These are phyloP conservation scores for Macroramphosus scolopax DNA, from an alignment of 2,797 vertebrate genomes.

Conservation along the genomic window DNA sequence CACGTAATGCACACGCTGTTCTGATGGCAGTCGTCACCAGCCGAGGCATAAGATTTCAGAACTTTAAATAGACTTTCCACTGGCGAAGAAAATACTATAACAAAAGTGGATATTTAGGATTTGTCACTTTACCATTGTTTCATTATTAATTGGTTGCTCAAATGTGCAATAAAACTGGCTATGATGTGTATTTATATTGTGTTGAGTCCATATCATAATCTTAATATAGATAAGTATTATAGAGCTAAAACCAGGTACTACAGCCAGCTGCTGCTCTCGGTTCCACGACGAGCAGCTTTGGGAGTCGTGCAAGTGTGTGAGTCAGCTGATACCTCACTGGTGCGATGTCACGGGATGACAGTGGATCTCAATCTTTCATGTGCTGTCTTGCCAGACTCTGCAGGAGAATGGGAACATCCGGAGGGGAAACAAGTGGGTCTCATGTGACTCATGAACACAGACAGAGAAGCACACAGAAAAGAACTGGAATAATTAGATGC, in stretches of 20 bases:
- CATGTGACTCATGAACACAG: constrained; percentile 1
- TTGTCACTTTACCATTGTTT: constrained; percentile 17
- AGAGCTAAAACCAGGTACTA: not conserved
- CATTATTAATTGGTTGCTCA: not conserved
- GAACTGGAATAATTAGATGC: no score
- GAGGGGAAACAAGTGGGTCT: constrained; percentile 29
- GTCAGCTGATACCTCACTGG: constrained; percentile 60
- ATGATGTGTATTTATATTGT: not conserved
- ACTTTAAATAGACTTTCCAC: constrained; percentile 68
- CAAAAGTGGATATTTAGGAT: constrained; percentile 12
- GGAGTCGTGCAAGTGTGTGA: constrained; percentile 43
- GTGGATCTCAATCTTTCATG: constrained; percentile 33
- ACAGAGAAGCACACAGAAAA: not conserved
- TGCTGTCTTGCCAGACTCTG: constrained; percentile 25
- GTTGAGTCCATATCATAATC: no score
- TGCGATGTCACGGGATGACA: constrained; percentile 49
- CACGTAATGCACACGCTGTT: constrained; percentile 72
- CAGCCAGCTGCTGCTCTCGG: constrained; percentile 20
- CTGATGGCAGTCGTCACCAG: constrained; percentile 39
- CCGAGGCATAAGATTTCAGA: constrained; percentile 69
- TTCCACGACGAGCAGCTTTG: constrained; percentile 14
- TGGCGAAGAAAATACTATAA: constrained; percentile 6
- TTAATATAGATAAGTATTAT: no score
- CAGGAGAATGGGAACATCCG: constrained; percentile 19
- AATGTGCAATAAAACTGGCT: not conserved